phyloP scores from a whole-genome alignment of 2,113 vertebrate genomes.

The Oncorhynchus kisutch region DNA sequence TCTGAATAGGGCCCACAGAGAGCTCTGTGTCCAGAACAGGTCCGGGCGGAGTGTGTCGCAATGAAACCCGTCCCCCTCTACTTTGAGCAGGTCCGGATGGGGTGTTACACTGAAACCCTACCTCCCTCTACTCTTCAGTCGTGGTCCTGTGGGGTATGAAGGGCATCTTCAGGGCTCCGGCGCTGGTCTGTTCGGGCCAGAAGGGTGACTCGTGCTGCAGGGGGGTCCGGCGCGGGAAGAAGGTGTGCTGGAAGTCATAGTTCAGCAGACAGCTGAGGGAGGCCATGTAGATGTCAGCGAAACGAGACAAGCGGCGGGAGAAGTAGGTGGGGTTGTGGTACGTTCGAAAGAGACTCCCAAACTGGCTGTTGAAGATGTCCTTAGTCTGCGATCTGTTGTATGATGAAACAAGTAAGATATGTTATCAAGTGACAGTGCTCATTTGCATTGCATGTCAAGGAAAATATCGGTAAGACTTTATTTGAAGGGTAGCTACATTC shows the following conservation, averaged over 20 bases:
- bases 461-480: too few relatives aligned
- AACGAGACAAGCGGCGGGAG: constrained; percentile 90
- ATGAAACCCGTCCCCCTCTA: background rate
- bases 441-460: too few relatives aligned
- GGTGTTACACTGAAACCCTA: background rate
- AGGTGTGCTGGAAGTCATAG: constrained; percentile 91
- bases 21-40: too few relatives aligned
- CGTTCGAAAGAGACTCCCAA: constrained; percentile 95
- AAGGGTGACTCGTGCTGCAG: constrained; percentile 91
- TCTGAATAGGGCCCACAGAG: too few relatives aligned
- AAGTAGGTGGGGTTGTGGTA: constrained; percentile 98
- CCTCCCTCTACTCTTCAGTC: constrained; percentile 47
- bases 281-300: constrained; percentile 98
- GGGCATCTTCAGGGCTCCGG: constrained; percentile 57
- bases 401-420: too few relatives aligned
- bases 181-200: constrained; percentile 77
- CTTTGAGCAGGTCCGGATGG: background rate
- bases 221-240: constrained; percentile 92
- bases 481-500: too few relatives aligned
- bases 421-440: too few relatives aligned
- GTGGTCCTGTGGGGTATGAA: constrained; percentile 67
- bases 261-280: constrained; percentile 94
- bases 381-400: constrained; percentile 84
- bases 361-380: constrained; percentile 90
- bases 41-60: too few relatives aligned